phyloP scores from a whole-genome alignment of 2,113 vertebrate species.

The Melanerpes aurifrons region DNA sequence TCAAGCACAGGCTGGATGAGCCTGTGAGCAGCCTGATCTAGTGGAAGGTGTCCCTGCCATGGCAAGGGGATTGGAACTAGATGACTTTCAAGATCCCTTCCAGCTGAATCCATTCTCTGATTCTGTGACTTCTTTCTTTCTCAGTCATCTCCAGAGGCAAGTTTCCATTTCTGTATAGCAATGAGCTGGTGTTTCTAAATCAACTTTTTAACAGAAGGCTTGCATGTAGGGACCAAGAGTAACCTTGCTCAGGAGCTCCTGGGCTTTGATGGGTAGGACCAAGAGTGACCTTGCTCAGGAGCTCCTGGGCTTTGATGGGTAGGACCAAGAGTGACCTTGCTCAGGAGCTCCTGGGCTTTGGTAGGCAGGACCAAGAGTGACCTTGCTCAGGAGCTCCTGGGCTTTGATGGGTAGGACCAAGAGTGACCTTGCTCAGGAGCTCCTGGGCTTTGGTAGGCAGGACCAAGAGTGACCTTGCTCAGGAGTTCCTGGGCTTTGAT shows the following conservation, averaged over 20 bases:
- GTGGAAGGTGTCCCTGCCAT: neutral
- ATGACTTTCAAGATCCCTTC: too few species aligned
- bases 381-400: neutral
- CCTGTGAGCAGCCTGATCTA: neutral
- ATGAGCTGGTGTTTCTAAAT: neutral
- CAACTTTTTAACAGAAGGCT: neutral
- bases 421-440: neutral
- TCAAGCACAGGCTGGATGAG: too few species aligned
- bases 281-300: neutral
- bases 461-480: neutral
- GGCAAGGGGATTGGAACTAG: too few species aligned
- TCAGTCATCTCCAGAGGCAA: neutral
- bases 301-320: neutral
- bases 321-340: neutral
- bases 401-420: neutral
- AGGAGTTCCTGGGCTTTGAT: neutral
- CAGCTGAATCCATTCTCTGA: neutral
- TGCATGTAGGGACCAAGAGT: neutral
- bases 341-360: neutral
- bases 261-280: neutral
- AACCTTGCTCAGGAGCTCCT: neutral
- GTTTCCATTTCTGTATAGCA: accelerated
- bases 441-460: neutral
- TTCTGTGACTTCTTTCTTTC: neutral
- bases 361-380: neutral